phyloP scores from a whole-genome alignment of 2,797 vertebrate species.

The Phrynocephalus vlangalii region DNA sequence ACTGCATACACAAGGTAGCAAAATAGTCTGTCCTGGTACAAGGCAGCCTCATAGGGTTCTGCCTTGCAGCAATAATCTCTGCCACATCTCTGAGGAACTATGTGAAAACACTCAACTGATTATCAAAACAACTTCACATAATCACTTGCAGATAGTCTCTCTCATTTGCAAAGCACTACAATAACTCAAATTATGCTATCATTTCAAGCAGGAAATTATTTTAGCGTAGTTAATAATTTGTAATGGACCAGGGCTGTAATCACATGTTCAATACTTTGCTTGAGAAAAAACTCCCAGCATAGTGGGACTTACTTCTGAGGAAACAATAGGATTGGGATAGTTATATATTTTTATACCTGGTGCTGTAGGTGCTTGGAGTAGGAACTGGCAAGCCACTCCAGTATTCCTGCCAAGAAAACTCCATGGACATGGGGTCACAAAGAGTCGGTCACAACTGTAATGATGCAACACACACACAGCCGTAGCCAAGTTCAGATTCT shows the following conservation, averaged over 20 bases:
- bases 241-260: neutral
- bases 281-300: neutral
- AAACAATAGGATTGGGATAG: neutral
- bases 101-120: neutral
- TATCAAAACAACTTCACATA: neutral
- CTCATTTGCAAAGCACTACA: neutral
- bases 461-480: too few species aligned
- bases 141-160: neutral
- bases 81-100: neutral
- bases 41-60: neutral
- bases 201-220: neutral
- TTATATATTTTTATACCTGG: neutral
- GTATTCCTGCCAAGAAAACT: too few species aligned
- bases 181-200: neutral
- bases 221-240: neutral
- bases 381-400: too few species aligned
- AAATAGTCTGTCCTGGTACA: neutral
- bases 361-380: too few species aligned
- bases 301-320: neutral
- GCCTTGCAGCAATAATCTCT: neutral
- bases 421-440: too few species aligned
- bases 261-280: neutral
- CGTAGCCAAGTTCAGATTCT: constrained; percentile 7
- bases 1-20: neutral
- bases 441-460: too few species aligned